Base-by-base conservation (phyloP, 2,797 vertebrate genomes). In the Lerista edwardsae region DNA sequence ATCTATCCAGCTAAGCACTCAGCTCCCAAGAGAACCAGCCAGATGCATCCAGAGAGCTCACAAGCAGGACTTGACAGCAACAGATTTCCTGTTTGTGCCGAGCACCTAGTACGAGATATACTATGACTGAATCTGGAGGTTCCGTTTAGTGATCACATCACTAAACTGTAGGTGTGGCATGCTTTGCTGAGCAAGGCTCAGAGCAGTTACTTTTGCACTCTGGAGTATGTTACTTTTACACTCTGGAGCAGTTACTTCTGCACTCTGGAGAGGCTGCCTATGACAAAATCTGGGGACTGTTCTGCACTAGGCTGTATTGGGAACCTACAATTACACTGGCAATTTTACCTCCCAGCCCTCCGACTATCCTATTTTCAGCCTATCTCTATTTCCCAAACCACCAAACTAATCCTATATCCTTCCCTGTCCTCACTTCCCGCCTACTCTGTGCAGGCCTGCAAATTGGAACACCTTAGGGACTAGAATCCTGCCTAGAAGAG, bases 361-460 rank as follows among this genome's bases (percentile, higher is more conserved):
- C 61, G 14, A 36, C 84, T 86, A 86, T 4, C 79, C 79, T 73
- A 79, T 78, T 47, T 62, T 59, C 75, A 62, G 31, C 76, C 83
- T 86, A 86, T 55, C 55, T 76, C 84, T 86, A 86, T n/a, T 76
- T 76, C 57, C 84, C 76, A 85, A 81, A 39, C 79, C 84, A 76
- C 73, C 73, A 76, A 65, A 71, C 79, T 86, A 86, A 71, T 81
- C 57, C 79, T 86, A 81, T 10, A 69, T 69, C 73, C 55, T 76
- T 51, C 73, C 31, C 55, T 77, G 62, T 25, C 41, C 68, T 41
- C 79, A 11, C 79, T 25, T 77, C 79, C 72, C 11, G 79, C 71
- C 84, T 62, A 64, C 65, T n/a, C 11, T 25, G 64, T 19, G 31
- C 84, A 77, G 84, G 39, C 73, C 41, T 75, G 72, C 78, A 11